Base-by-base conservation (phyloP, 92 coral and sea anemone genomes). In the Micromussa lordhowensis region DNA sequence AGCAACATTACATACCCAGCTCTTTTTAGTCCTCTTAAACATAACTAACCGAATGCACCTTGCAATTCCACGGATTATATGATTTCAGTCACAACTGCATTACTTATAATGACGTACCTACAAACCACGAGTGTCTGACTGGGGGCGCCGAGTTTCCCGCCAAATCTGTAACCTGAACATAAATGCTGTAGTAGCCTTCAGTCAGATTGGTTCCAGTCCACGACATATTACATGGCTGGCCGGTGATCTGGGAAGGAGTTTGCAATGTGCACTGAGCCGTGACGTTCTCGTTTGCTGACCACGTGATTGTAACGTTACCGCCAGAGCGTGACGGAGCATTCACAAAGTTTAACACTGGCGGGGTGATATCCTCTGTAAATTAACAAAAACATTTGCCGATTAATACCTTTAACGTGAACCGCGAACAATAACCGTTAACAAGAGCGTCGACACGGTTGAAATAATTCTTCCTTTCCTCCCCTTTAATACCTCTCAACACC, bases 61-160 rank as follows among this genome's bases (percentile, higher is more conserved):
- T 6, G 11, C 29, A 63, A n/a, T n/a, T n/a, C n/a, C n/a, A n/a
- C n/a, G n/a, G n/a, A n/a, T n/a, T n/a, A n/a, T n/a, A n/a, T n/a
- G n/a, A n/a, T n/a, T n/a, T n/a, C n/a, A 28, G n/a, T 18, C 9
- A 9, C 9, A n/a, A 2, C 2, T 78, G 17, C 24, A 78, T 13
- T 53, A 51, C 26, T n/a, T n/a, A n/a, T n/a, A 18, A 22, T 49
- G 78, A 59, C 98, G 51, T 81, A 96, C 98, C 98, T 1, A 96
- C 98, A 84, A 85, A 87, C 95, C 96, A 96, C 35, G 94, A 91
- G 86, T 91, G 97, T 83, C 87, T 86, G 28, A 87, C 90, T 4
- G 96, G 92, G 13, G 89, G 88, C 15, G 95, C 96, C 19, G 92
- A 82, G 94, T 96, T 96, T 69, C 98, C 98, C 32, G 94, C 91